A percentile compares a stretch with the other conserved stretches of the same genome.
phyloP scores from a whole-genome alignment of 2,888 invertebrate species.

The Mythimna loreyi region DNA sequence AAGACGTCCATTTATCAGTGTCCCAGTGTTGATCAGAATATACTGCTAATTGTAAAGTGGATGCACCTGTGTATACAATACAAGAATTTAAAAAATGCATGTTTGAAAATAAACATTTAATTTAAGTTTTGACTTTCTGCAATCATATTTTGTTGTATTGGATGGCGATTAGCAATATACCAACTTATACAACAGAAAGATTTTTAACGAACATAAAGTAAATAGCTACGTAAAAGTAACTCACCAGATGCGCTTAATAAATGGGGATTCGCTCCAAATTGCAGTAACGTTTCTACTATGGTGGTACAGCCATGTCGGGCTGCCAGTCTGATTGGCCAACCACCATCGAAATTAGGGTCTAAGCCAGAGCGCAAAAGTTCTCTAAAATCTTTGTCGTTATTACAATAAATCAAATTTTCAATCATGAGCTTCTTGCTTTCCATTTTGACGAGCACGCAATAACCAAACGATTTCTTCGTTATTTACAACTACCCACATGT shows the following conservation, averaged over 20 bases:
- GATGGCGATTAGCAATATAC: too few relatives aligned
- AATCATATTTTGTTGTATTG: too few relatives aligned
- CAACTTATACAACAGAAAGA: not conserved
- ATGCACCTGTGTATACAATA: slow-evolving; percentile 76
- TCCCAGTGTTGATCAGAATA: slow-evolving; percentile 84
- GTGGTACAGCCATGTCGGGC: slow-evolving; percentile 80
- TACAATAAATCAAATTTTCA: slow-evolving; percentile 74
- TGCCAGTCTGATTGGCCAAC: slow-evolving; percentile 86
- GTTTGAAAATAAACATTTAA: not conserved
- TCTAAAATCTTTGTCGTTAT: slow-evolving; percentile 74
- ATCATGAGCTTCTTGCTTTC: slow-evolving; percentile 71
- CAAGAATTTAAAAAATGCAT: not conserved
- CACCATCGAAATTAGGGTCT: slow-evolving; percentile 84
- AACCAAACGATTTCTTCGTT: not conserved
- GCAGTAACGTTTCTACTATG: slow-evolving; percentile 80
- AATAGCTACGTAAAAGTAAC: slow-evolving; percentile 33
- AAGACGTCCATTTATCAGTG: slow-evolving; percentile 79
- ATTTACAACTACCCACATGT: slow-evolving; percentile 26
- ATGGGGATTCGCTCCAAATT: slow-evolving; percentile 85
- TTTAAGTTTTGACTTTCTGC: too few relatives aligned
- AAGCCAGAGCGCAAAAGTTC: slow-evolving; percentile 78
- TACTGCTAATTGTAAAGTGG: slow-evolving; percentile 86
- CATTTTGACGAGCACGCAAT: slow-evolving; percentile 63
- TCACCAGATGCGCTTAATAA: slow-evolving; percentile 83
- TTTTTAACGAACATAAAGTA: not conserved